Base-by-base conservation (phyloP, 2,888 invertebrate genomes). In the Eilema caniola region DNA sequence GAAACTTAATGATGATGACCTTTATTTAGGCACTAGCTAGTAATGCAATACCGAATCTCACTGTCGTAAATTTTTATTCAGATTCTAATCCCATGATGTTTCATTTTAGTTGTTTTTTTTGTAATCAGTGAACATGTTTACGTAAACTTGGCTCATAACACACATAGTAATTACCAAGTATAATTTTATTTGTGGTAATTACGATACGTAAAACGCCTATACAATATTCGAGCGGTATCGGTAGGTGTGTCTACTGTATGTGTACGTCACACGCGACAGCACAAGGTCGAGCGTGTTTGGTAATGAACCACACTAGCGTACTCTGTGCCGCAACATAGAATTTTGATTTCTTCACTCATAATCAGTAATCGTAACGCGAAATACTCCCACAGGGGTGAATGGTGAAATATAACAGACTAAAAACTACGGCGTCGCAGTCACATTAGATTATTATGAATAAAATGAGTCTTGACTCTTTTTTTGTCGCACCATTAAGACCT, bases 201-300 rank as follows among this genome's bases (percentile, higher is more conserved):
- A 62, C 25, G 41, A 62, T 41, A 62, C 41, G 41, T 62, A 25
- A 20, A 25, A 0, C 1, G 64, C 28, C 37, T 25, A 70, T 62
- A 56, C 20, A 62, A 57, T 53, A 61, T 62, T 24, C 47, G 16
- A 31, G 33, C 31, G 47, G 24, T 47, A 16, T 25, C 25, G 67
- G 81, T 73, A 78, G 83, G 83, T 81, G 79, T 79, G 79, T 82
- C 73, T 41, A n/a, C n/a, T n/a, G n/a, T n/a, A n/a, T n/a, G n/a
- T n/a, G 74, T 60, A 74, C 79, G 79, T 72, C 62, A 82, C 62
- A 62, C 20, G 11, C 37, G 71, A 56, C 57, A 57, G 63, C n/a
- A 24, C 79, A 79, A 81, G 80, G 80, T 71, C 76, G 56, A 66
- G 64, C 70, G 11, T 65, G 71, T 73, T 78, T 73, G 81, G 71